These are phyloP conservation scores for Troilus luridus DNA, from an alignment of 2,888 invertebrate genomes.

Conservation along the genomic window DNA sequence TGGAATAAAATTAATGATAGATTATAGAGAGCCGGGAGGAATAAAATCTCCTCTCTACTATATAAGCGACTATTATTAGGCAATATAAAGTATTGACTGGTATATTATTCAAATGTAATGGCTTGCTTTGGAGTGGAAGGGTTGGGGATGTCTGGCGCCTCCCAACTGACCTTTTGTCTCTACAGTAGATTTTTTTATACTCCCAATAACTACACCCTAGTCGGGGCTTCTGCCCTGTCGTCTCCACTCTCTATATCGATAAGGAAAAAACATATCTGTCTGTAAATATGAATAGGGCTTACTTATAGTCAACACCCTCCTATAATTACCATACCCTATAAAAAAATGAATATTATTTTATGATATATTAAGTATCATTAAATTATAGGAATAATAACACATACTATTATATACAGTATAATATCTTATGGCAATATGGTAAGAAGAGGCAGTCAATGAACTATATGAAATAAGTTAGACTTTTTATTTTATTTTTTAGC, in stretches of 20 bases:
- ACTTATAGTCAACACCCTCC: neutral
- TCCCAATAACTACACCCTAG: conserved; percentile 1
- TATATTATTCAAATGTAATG: conserved; percentile 51
- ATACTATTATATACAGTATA: too few species aligned
- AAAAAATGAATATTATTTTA: neutral
- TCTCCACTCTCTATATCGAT: neutral
- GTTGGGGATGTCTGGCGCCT: conserved; percentile 43
- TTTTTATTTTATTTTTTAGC: too few species aligned
- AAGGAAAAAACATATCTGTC: neutral
- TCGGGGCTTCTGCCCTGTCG: neutral
- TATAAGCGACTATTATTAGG: conserved; percentile 50
- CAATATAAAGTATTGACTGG: conserved; percentile 41
- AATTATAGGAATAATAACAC: too few species aligned
- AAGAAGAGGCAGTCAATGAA: too few species aligned
- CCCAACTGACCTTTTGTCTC: conserved; percentile 22
- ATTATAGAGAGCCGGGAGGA: neutral
- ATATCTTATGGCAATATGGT: too few species aligned
- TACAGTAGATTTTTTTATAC: conserved; percentile 32
- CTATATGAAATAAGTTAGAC: too few species aligned
- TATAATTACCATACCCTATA: neutral
- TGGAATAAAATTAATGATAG: conserved; percentile 11
- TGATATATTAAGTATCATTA: too few species aligned
- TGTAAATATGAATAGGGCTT: neutral
- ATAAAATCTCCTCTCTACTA: conserved; percentile 25
- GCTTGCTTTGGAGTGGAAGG: neutral